These are phyloP conservation scores for Ptilorrhoa leucosticta DNA, from an alignment of 2,113 vertebrate species.

Conservation along the genomic window DNA sequence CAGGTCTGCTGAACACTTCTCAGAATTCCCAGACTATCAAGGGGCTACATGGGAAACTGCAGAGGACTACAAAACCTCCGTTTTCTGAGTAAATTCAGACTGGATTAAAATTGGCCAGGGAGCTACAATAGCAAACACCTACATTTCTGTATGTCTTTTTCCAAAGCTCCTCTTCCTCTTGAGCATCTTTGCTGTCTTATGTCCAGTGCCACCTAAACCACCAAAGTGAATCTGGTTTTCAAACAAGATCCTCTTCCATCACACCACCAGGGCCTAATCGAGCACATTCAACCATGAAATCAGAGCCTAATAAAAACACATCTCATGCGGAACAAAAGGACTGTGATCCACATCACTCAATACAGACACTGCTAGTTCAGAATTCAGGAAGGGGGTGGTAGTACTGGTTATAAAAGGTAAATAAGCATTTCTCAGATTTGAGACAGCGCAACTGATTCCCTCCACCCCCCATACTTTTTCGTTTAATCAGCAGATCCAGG, in stretches of 20 bases:
- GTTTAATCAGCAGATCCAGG: not conserved
- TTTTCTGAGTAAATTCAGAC: not conserved
- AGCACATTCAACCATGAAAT: not conserved
- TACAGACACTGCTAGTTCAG: not conserved
- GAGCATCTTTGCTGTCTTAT: not conserved
- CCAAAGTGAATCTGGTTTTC: not conserved
- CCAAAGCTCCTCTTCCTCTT: not conserved
- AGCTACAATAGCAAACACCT: not conserved
- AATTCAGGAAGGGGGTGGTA: not conserved
- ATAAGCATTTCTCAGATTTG: not conserved
- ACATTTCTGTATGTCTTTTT: not conserved
- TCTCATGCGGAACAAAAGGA: not conserved
- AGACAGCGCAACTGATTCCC: not conserved
- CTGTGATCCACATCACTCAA: not conserved
- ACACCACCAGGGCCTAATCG: not conserved
- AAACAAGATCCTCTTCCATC: not conserved
- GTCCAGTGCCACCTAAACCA: not conserved
- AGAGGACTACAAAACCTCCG: not conserved
- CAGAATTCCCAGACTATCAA: not conserved
- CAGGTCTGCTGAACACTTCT: not conserved
- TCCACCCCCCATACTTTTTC: fast-evolving
- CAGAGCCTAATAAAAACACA: not conserved
- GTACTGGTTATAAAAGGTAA: not conserved
- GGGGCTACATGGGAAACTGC: not conserved
- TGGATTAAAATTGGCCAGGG: not conserved